A percentile compares a stretch with the other conserved stretches of the same genome.
phyloP scores from a whole-genome alignment of 2,888 invertebrate genomes.

The Drosophila helvetica region DNA sequence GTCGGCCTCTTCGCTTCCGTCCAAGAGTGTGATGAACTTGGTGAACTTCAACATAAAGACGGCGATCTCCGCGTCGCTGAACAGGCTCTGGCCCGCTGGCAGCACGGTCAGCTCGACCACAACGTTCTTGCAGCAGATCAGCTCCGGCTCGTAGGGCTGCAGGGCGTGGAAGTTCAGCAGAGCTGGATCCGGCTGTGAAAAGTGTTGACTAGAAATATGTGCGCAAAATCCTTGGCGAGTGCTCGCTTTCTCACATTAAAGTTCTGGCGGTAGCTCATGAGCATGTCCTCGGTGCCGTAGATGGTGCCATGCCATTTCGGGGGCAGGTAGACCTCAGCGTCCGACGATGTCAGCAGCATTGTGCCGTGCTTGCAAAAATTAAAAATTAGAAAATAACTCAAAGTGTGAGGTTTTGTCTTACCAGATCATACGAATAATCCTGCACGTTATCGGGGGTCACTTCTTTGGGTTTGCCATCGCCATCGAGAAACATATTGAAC shows the following conservation, averaged over 20 bases:
- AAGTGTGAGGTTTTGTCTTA: background rate
- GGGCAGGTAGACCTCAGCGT: conserved; percentile 50
- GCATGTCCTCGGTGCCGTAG: conserved; percentile 53
- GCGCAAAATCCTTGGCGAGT: no score
- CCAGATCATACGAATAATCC: conserved; percentile 53
- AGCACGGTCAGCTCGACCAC: conserved; percentile 58
- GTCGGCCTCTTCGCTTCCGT: conserved; percentile 39
- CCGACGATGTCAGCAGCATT: conserved; percentile 58
- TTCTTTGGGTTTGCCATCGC: conserved; percentile 45
- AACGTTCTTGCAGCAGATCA: conserved; percentile 54
- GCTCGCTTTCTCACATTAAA: conserved; percentile 42
- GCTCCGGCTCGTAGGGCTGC: conserved; percentile 56
- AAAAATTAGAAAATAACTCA: background rate
- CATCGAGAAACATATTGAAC: conserved; percentile 55
- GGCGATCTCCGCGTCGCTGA: conserved; percentile 44
- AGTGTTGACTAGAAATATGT: background rate
- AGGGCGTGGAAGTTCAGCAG: conserved; percentile 59
- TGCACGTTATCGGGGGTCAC: conserved; percentile 47
- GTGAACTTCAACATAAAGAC: conserved; percentile 56
- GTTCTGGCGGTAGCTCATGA: conserved; percentile 45
- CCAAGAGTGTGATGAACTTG: conserved; percentile 25
- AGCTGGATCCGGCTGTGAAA: conserved; percentile 42
- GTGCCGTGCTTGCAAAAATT: conserved; percentile 46
- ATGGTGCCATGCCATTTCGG: conserved; percentile 61
- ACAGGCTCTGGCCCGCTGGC: conserved; percentile 55